Conservation (phyloP, 1,140 invertebrate genomes). For the Bombus confusus region DNA sequence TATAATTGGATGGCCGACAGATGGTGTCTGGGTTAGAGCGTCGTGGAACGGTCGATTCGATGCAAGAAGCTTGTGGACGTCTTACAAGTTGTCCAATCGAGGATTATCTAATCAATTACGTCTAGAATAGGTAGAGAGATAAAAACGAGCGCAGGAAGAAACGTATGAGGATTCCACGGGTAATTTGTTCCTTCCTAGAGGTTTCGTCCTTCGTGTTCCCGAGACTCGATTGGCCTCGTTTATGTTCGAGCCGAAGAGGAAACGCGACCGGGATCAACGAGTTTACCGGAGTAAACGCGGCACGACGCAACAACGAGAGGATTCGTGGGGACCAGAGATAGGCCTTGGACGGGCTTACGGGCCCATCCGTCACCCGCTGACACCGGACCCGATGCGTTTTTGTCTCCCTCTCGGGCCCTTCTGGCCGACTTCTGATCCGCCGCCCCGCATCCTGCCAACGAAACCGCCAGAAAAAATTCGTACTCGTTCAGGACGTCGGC, state of each 20-base stretch:
- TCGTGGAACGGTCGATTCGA: background rate
- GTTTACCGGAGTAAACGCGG: conserved; percentile 25
- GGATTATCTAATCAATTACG: conserved; percentile 34
- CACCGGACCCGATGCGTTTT: conserved; percentile 76
- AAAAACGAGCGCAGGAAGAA: background rate
- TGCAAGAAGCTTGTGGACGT: background rate
- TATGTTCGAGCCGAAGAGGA: background rate
- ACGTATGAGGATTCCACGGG: background rate
- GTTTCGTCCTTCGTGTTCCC: background rate
- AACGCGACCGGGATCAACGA: conserved; percentile 9
- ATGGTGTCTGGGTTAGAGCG: conserved; percentile 1
- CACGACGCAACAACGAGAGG: conserved; percentile 25
- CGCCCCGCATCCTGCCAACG: conserved; percentile 49
- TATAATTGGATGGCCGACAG: conserved; percentile 33
- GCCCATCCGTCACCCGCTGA: conserved; percentile 79
- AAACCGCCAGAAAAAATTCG: conserved; percentile 58
- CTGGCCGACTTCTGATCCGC: conserved; percentile 69
- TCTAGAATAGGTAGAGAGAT: background rate
- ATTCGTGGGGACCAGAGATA: conserved; percentile 65
- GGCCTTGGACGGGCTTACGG: conserved; percentile 66
- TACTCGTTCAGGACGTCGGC: conserved; percentile 8
- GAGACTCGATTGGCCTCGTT: conserved; percentile 3
- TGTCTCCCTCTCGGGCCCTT: conserved; percentile 59
- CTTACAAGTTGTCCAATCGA: background rate
- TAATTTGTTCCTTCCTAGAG: background rate